Evolutionary conservation across 2,797 vertebrate species (phyloP), one percentile per base, ranked within the genome.

Genomic region (Apogon talboti): DNA sequence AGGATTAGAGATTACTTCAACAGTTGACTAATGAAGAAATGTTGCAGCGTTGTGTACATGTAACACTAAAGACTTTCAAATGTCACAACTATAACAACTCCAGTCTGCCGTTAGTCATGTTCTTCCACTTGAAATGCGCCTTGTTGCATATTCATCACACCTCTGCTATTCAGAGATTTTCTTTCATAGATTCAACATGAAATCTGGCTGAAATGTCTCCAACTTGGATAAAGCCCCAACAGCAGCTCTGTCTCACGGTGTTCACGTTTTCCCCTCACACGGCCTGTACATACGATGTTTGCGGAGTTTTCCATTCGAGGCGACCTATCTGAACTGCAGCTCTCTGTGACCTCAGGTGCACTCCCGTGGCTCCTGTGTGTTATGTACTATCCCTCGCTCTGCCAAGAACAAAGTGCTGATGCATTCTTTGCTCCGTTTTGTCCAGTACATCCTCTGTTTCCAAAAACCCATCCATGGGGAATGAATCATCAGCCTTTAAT

Each of bases 401-500:
- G 62, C 59, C 11, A 15, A 81, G 71, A 85, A 85, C 54, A 82
- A 86, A 86, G 64, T 60, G 70, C 9, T 41, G 14, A 37, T 74
- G 71, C 67, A 56, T 76, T 82, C 43, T 54, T 46, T 62, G 53
- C 49, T 52, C 48, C 28, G 50, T 71, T 77, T 76, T 70, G 53
- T 84, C 49, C 60, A 50, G 28, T 78, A 68, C 47, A 55, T 52
- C 28, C 43, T 62, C 41, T 24, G 12, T 60, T 81, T 70, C 56
- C 62, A 56, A 67, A 71, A 79, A 65, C 52, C 52, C 38, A 69
- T 66, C 78, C 54, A 55, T 43, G 14, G 55, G 59, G 52, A 79
- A 70, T 87, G 82, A 91, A 74, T 89, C 82, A 88, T 61, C 52
- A 48, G 51, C 55, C 5, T 76, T 76, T 75, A 76, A 74, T 82